phyloP scores from a whole-genome alignment of 2,888 invertebrate genomes.

The Lepidochitona cinerea region DNA sequence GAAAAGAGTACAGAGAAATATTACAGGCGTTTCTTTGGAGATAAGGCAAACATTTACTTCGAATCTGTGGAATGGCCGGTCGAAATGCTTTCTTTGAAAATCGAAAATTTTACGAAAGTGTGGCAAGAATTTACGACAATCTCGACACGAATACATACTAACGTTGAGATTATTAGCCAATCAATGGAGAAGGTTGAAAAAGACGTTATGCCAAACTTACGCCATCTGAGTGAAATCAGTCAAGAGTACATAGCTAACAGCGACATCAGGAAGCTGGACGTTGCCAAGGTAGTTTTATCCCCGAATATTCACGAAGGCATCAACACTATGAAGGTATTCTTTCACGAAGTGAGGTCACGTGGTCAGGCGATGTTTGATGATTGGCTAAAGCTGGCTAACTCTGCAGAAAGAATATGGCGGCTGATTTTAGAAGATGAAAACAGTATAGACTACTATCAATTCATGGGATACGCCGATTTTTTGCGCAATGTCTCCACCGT shows the following conservation, averaged over 20 bases:
- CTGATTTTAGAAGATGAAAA: constrained; percentile 44
- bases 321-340: constrained; percentile 37
- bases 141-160: constrained; percentile 25
- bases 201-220: constrained; percentile 27
- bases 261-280: constrained; percentile 25
- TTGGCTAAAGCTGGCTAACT: constrained; percentile 35
- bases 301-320: constrained; percentile 33
- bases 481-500: constrained; percentile 33
- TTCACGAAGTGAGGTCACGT: constrained; percentile 47
- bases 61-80: constrained; percentile 48
- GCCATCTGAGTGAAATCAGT: constrained; percentile 19
- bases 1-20: background rate
- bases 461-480: constrained; percentile 34
- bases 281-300: constrained; percentile 38
- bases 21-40: background rate
- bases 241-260: constrained; percentile 27
- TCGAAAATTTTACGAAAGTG: constrained; percentile 19
- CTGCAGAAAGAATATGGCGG: constrained; percentile 40
- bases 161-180: constrained; percentile 22
- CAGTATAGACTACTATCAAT: constrained; percentile 42
- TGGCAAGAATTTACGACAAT: constrained; percentile 18
- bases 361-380: constrained; percentile 45
- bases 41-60: constrained; percentile 31
- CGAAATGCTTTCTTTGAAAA: constrained; percentile 30
- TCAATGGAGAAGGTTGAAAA: constrained; percentile 22